Evolutionary conservation across 1,140 invertebrate genomes (phyloP).

Genomic region (Pseudomyrmex flavicornis): DNA sequence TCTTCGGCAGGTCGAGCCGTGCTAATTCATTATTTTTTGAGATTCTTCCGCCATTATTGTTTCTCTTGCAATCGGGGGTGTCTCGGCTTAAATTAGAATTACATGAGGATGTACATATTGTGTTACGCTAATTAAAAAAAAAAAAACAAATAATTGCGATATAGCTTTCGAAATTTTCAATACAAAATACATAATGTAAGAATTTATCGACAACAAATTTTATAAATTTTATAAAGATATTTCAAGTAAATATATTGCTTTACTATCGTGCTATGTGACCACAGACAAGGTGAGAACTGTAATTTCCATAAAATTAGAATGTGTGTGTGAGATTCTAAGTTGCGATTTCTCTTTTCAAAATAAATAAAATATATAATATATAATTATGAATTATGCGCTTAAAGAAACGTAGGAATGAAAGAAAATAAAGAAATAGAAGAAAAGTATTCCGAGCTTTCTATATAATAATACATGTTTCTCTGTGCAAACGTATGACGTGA

Average conservation of each 20-base stretch:
- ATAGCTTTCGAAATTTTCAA: background rate
- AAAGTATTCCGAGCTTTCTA: slow-evolving; percentile 22
- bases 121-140: too few species aligned
- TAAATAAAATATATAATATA: background rate
- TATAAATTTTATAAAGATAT: background rate
- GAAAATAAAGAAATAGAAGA: too few species aligned
- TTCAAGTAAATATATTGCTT: background rate
- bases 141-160: too few species aligned
- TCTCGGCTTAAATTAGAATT: background rate
- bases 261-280: background rate
- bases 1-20: background rate
- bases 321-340: background rate
- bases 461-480: background rate
- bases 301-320: background rate
- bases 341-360: background rate
- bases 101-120: background rate
- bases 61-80: background rate
- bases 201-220: too few species aligned
- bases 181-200: background rate
- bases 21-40: slow-evolving; percentile 32
- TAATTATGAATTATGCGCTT: background rate
- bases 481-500: background rate
- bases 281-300: background rate
- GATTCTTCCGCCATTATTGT: slow-evolving; percentile 8
- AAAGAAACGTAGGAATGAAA: slow-evolving; percentile 13